A percentile compares a stretch with the other conserved stretches of the same genome.
Evolutionary conservation across 1,140 invertebrate genomes (phyloP).

Genomic region (Drosophila arizonae): DNA sequence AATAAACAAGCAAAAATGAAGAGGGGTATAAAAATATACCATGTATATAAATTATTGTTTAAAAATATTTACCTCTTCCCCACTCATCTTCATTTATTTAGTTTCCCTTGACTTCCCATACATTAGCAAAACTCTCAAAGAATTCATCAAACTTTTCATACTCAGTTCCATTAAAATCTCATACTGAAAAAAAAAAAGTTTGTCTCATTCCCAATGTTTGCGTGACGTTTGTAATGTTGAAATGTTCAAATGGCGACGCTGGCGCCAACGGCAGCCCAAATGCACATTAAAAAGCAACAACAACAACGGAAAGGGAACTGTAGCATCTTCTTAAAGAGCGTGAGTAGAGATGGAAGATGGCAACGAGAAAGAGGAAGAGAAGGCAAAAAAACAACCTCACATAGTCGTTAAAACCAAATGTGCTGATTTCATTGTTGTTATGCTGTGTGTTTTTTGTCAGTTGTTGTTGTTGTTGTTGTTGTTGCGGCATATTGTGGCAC

Average conservation of each 20-base stretch:
- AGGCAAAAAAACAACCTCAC: conserved; percentile 42
- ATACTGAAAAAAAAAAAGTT: conserved; percentile 2
- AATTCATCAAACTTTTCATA: conserved; percentile 45
- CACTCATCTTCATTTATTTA: too few species aligned
- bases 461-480: conserved; percentile 29
- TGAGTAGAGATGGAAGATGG: not conserved
- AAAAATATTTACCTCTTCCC: too few species aligned
- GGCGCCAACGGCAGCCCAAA: conserved; percentile 55
- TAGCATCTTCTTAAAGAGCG: conserved; percentile 51
- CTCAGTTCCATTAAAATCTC: conserved; percentile 39
- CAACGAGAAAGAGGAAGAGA: not conserved
- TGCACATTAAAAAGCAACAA: conserved; percentile 78
- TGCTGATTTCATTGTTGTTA: conserved; percentile 73
- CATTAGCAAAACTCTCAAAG: conserved; percentile 18
- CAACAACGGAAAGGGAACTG: conserved; percentile 27
- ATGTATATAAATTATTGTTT: too few species aligned
- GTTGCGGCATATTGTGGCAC: conserved; percentile 33
- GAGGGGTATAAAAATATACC: too few species aligned
- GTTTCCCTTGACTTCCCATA: not conserved
- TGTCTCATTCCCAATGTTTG: conserved; percentile 22
- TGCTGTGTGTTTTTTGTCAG: not conserved
- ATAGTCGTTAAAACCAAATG: conserved; percentile 80
- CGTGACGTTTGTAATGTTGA: conserved; percentile 62
- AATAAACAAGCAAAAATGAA: too few species aligned
- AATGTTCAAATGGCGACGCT: conserved; percentile 61